Evolutionary conservation across 2,113 vertebrate species (phyloP), one percentile per base, ranked within the genome.

Genomic region (Ivindomyrus marchei): DNA sequence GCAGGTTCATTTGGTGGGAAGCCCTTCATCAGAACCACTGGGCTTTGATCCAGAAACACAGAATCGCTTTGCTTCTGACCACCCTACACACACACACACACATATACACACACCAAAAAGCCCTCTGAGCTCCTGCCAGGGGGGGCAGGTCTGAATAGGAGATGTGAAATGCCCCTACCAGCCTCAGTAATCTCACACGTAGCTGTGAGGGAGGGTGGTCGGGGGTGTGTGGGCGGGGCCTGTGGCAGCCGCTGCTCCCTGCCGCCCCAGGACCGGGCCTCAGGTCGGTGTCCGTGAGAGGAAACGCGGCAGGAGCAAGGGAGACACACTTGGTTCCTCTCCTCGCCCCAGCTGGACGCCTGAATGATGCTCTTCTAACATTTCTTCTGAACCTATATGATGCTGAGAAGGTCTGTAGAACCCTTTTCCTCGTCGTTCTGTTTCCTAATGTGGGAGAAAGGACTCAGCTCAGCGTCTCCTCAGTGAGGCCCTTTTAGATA

Each of bases 161-260:
- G 92, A 92, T 94, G 94, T 45, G 93, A 96, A 96, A 96, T 96
- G 93, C 94, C 94, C 21, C 90, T 86, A 89, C 91, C 56, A 87
- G 87, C 93, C 91, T 89, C 94, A 92, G 95, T 94, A 94, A 95
- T 96, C 95, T 95, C 93, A 92, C 95, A 94, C 88, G 91, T 93
- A 92, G 80, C 93, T 94, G 95, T 90, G 91, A 96, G 95, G 90
- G 92, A 70, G 62, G 62, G 27, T 27, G 62, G 62, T 66, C 9
- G 52, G 62, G 62, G 58, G 6, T n/a, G 2, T 27, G 62, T 27
- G 96, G 92, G 91, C 92, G 53, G 87, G 15, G 1, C 39, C 39
- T 45, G 36, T 36, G 21, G 27, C 15, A 31, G 47, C 8, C 9
- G 3, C 42, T 31, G 7, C 13, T 9, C 88, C 49, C 50, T 3